Conservation (phyloP, 2,113 vertebrate genomes). For the Oryzias woworae region DNA sequence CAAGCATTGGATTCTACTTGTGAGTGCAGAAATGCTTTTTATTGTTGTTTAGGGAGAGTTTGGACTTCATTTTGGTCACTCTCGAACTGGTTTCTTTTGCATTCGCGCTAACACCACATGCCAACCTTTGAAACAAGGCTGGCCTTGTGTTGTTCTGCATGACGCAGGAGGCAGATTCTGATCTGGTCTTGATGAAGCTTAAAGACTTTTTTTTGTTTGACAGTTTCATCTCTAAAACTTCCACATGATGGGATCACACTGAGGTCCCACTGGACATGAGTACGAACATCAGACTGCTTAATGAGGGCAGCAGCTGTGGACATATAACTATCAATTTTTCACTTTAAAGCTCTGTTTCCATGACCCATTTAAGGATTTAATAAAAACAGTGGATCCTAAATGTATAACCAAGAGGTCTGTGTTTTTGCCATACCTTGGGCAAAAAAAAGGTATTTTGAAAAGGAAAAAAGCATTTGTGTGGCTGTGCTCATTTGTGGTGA, state of each 20-base stretch:
- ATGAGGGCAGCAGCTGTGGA: neutral
- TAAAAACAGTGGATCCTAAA: neutral
- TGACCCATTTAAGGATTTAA: neutral
- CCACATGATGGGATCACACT: conserved; percentile 37
- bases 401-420: no score
- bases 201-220: conserved; percentile 42
- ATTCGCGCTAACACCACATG: conserved; percentile 3
- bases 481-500: conserved; percentile 48
- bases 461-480: conserved; percentile 7
- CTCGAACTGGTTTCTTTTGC: neutral
- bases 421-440: neutral
- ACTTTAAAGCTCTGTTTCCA: neutral
- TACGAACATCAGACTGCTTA: neutral
- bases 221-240: conserved; percentile 25
- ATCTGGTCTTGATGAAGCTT: conserved; percentile 27
- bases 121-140: conserved; percentile 30
- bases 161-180: conserved; percentile 33
- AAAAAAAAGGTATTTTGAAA: conserved; percentile 24
- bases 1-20: neutral
- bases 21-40: conserved; percentile 19
- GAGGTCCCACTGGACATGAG: conserved; percentile 36
- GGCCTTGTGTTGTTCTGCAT: conserved; percentile 42
- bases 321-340: neutral
- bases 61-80: conserved; percentile 5
- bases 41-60: conserved; percentile 6